Percentiles rank a stretch among this genome's conserved stretches.
phyloP scores from a whole-genome alignment of 2,888 invertebrate species.

The Tiliacea aurago region DNA sequence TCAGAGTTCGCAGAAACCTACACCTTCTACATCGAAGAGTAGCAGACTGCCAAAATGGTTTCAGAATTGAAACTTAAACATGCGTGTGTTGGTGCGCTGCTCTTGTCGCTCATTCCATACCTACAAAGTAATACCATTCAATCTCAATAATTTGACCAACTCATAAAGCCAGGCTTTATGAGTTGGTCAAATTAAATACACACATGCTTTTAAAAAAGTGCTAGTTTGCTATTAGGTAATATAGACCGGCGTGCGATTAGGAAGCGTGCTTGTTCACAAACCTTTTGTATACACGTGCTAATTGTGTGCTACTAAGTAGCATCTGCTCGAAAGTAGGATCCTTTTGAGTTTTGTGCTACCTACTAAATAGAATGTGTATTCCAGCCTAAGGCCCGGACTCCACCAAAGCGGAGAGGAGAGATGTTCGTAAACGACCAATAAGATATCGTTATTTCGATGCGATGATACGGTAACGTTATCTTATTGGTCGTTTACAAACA shows the following conservation, averaged over 20 bases:
- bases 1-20: slow-evolving; percentile 65
- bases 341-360: not conserved
- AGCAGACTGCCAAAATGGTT: slow-evolving; percentile 89
- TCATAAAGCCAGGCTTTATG: too few relatives aligned
- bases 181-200: too few relatives aligned
- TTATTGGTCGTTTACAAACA: too few relatives aligned
- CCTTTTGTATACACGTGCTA: not conserved
- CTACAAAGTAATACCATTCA: slow-evolving; percentile 17
- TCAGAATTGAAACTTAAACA: slow-evolving; percentile 73
- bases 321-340: not conserved
- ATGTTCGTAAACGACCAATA: too few relatives aligned
- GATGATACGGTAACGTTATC: too few relatives aligned
- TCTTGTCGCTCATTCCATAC: slow-evolving; percentile 2
- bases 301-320: not conserved
- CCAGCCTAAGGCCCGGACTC: too few relatives aligned
- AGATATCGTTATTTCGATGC: too few relatives aligned
- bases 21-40: slow-evolving; percentile 78
- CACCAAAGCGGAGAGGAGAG: too few relatives aligned
- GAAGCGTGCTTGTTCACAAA: not conserved
- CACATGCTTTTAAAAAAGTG: not conserved
- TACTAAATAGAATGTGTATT: not conserved
- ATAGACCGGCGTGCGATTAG: too few relatives aligned
- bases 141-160: slow-evolving; percentile 12
- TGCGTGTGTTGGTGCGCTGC: not conserved
- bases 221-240: not conserved